A percentile compares a stretch with the other conserved stretches of the same genome.
Evolutionary conservation across 2,113 vertebrate species (phyloP).

Genomic region (Ursus arctos): DNA sequence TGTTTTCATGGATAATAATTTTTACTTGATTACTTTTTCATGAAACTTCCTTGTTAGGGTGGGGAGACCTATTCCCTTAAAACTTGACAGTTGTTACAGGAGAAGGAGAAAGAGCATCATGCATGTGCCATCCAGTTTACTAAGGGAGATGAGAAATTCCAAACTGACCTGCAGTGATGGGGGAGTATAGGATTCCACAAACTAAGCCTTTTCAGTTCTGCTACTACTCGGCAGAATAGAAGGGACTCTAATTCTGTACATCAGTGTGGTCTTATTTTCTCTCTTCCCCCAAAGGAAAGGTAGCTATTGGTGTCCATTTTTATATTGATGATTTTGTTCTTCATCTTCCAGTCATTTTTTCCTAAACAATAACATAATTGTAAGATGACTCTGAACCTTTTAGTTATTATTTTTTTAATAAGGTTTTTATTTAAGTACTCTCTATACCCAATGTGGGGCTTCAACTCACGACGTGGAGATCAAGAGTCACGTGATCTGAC

Average conservation of each 20-base stretch:
- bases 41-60: background rate
- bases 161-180: background rate
- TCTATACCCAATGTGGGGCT: background rate
- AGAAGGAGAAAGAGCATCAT: background rate
- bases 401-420: background rate
- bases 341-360: conserved; percentile 25
- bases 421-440: background rate
- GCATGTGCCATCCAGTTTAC: background rate
- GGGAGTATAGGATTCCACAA: background rate
- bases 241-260: background rate
- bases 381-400: background rate
- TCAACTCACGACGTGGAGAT: background rate
- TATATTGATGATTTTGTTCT: background rate
- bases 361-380: background rate
- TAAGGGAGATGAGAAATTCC: background rate
- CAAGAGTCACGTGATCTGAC: background rate
- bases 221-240: background rate
- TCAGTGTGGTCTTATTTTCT: background rate
- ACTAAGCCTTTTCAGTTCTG: background rate
- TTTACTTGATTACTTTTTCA: conserved; percentile 21
- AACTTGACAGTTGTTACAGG: background rate
- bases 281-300: background rate
- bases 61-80: background rate
- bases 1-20: background rate
- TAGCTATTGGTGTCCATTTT: background rate